Conservation (phyloP, 2,797 vertebrate genomes). For the Taeniopygia guttata region DNA sequence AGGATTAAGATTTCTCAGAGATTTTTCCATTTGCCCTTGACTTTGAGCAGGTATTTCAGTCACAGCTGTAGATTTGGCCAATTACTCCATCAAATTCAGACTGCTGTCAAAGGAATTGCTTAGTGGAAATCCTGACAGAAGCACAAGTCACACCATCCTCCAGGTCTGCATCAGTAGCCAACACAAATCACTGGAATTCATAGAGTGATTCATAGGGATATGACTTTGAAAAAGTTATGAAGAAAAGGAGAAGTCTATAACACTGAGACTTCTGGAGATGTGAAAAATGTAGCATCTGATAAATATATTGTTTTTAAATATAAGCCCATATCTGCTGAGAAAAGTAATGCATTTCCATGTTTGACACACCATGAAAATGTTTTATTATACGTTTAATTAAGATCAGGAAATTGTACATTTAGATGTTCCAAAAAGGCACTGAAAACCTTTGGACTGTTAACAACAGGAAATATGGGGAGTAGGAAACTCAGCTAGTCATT, state of each 20-base stretch:
- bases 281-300: neutral
- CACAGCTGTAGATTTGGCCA: neutral
- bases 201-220: neutral
- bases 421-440: neutral
- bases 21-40: neutral
- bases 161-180: neutral
- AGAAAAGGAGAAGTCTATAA: neutral
- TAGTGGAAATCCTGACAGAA: neutral
- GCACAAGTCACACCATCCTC: neutral
- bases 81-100: neutral
- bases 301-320: neutral
- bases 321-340: neutral
- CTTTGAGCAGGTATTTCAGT: neutral
- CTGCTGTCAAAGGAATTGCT: neutral
- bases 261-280: neutral
- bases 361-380: neutral
- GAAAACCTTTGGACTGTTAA: neutral
- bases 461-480: constrained; percentile 4
- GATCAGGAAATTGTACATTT: constrained; percentile 6
- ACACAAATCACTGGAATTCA: neutral
- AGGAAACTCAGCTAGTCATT: constrained; percentile 33
- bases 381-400: constrained; percentile 8
- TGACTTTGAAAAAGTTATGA: neutral
- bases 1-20: neutral
- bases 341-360: neutral